Evolutionary conservation across 2,113 vertebrate genomes (phyloP).

Genomic region (Percina caprodes): DNA sequence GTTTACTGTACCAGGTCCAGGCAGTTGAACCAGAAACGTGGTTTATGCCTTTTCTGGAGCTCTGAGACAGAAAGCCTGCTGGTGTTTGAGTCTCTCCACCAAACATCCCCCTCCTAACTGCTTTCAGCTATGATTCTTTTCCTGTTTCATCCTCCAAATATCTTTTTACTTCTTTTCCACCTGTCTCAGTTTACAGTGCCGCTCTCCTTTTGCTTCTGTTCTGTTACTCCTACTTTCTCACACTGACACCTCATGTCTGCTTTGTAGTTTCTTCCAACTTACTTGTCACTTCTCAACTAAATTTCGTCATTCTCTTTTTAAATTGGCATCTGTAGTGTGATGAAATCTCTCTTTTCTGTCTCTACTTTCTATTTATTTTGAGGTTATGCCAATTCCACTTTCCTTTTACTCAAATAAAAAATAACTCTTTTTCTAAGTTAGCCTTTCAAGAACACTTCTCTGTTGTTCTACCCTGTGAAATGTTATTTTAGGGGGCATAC

Average conservation of each 20-base stretch:
- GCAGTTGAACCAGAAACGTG: constrained; percentile 32
- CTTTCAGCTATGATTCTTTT: constrained; percentile 24
- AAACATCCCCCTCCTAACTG: constrained; percentile 25
- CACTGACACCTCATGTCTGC: constrained; percentile 24
- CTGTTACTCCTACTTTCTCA: constrained; percentile 22
- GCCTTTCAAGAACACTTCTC: not conserved
- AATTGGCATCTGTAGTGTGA: constrained; percentile 24
- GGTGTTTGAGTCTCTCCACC: constrained; percentile 28
- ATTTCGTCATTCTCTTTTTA: not conserved
- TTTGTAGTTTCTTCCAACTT: constrained; percentile 23
- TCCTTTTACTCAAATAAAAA: constrained; percentile 12
- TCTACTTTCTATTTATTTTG: constrained; percentile 4
- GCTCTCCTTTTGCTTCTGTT: constrained; percentile 35
- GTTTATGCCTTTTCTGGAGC: not conserved
- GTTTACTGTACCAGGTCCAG: constrained; percentile 33
- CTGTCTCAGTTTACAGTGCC: constrained; percentile 23
- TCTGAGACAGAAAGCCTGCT: constrained; percentile 30
- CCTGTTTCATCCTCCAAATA: constrained; percentile 38
- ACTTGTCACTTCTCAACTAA: not conserved
- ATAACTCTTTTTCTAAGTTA: constrained; percentile 11
- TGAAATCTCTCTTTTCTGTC: not conserved
- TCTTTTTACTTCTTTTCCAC: constrained; percentile 17
- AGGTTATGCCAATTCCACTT: constrained; percentile 29
- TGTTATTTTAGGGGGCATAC: not conserved
- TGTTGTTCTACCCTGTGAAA: not conserved